Base-by-base conservation (phyloP, 2,797 vertebrate species). In the Gorsachius magnificus region DNA sequence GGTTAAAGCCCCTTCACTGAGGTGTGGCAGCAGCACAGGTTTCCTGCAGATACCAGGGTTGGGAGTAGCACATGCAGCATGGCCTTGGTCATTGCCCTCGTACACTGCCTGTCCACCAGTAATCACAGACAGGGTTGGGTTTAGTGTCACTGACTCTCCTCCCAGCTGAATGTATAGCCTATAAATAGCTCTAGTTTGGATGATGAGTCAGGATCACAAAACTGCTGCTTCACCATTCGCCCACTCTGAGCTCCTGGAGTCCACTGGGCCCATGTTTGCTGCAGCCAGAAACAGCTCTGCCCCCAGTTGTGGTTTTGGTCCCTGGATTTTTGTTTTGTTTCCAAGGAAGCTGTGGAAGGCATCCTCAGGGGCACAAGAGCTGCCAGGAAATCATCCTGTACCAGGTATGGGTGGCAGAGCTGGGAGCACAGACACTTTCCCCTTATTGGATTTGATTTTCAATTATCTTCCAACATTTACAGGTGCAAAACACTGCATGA, bases 41-140 rank as follows among this genome's bases (percentile, higher is more conserved):
- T 63, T 72, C 33, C 70, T 76, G 70, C 63, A 71, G 76, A 29
- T 66, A 16, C 17, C n/a, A 46, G 64, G 41, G 33, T 33, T 3
- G 16, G 63, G 43, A 60, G 28, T 71, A 41, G 16, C 41, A 66
- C 21, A 21, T 24, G 7, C 17, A 70, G 41, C 60, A 12, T 0
- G 2, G 71, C 22, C 76, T 51, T 10, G 7, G 41, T 51, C 7
- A 0, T 26, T 71, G 33, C 15, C 58, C 51, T 69, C 0, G 0
- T 3, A 3, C 6, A n/a, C 61, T 41, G 29, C 41, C 68, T 33
- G 29, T 8, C 68, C 64, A 63, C 15, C 53, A 54, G 56, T 2
- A 13, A 24, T 19, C 53, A 46, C 1, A 5, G 22, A 18, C 5
- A 13, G 31, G 7, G 5, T 20, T 19, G 14, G 17, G 26, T 21